Conservation (phyloP, 2,113 vertebrate genomes). For the Hystrix brachyura region DNA sequence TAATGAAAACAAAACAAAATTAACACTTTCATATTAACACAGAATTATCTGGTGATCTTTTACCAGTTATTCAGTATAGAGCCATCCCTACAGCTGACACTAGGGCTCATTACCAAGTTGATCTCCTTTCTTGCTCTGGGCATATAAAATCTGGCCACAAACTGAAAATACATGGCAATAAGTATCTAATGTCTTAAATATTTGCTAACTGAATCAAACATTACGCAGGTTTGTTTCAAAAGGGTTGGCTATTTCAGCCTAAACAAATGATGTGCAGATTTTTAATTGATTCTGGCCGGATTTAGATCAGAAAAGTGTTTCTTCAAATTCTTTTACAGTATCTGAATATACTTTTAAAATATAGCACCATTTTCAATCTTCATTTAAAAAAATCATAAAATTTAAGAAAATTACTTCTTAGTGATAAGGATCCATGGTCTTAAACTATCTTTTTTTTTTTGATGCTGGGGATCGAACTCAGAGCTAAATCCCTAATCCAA, state of each 20-base stretch:
- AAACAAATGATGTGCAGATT: not conserved
- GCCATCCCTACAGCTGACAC: not conserved
- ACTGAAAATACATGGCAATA: not conserved
- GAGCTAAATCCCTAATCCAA: no score
- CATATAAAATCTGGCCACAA: not conserved
- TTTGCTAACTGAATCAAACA: not conserved
- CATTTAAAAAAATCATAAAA: conserved; percentile 7
- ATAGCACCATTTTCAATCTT: conserved; percentile 22
- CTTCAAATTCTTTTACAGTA: not conserved
- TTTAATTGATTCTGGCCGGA: not conserved
- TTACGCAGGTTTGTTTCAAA: not conserved
- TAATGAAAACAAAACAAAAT: conserved; percentile 28
- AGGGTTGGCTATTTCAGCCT: not conserved
- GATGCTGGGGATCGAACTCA: no score
- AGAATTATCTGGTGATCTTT: not conserved
- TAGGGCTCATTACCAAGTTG: not conserved
- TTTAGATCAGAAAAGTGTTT: not conserved
- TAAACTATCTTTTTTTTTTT: not conserved
- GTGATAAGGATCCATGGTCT: not conserved
- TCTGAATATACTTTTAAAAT: conserved; percentile 17
- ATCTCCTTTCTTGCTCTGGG: not conserved
- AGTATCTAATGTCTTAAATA: not conserved
- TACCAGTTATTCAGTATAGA: not conserved
- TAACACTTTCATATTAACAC: not conserved
- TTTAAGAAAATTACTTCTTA: conserved; percentile 7